Evolutionary conservation across 2,888 invertebrate genomes (phyloP).

Genomic region (Drosophila fulvimacula): DNA sequence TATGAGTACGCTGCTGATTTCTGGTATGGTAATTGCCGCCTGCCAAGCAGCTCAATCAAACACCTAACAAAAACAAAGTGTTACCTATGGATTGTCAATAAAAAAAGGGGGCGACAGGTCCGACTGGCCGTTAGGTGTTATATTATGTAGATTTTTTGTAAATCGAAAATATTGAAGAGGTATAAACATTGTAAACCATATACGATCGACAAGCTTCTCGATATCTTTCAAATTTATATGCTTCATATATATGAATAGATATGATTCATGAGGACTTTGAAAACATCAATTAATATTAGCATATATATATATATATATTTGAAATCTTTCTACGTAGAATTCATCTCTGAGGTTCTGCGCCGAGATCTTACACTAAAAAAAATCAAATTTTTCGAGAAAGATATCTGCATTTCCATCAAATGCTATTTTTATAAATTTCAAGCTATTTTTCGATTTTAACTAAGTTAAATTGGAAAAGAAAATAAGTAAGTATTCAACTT

Average conservation of each 20-base stretch:
- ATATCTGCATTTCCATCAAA: too few species aligned
- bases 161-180: not conserved
- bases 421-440: too few species aligned
- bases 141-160: not conserved
- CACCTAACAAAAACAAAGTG: conserved; percentile 15
- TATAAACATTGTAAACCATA: not conserved
- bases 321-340: too few species aligned
- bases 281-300: too few species aligned
- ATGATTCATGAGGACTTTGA: too few species aligned
- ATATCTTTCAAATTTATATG: not conserved
- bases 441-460: too few species aligned
- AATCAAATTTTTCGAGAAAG: too few species aligned
- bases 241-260: too few species aligned
- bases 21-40: conserved; percentile 68
- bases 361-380: too few species aligned
- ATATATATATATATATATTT: too few species aligned
- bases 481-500: not conserved
- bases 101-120: conserved; percentile 25
- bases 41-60: conserved; percentile 63
- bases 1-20: conserved; percentile 47
- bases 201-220: not conserved
- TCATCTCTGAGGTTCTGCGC: too few species aligned
- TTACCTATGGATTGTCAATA: conserved; percentile 23
- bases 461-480: not conserved
- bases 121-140: too few species aligned